Conservation (phyloP, 2,888 invertebrate species). For the Meliscaeva auricollis region DNA sequence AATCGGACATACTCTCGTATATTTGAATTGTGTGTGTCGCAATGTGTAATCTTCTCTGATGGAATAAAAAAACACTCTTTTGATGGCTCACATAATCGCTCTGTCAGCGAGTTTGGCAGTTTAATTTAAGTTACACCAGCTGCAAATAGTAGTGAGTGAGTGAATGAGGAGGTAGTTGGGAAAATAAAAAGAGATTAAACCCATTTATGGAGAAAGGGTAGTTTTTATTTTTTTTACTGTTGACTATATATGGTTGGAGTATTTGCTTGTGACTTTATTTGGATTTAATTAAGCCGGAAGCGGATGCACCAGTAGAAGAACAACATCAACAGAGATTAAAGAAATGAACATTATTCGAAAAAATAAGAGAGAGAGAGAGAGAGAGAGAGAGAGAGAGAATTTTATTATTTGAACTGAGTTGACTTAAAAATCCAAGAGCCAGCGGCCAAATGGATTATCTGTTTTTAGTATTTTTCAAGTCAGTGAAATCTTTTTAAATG, state of each 20-base stretch:
- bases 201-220: background rate
- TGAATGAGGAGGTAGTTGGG: background rate
- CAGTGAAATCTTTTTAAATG: no score
- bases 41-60: conserved; percentile 44
- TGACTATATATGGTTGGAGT: background rate
- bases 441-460: background rate
- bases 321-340: background rate
- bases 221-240: background rate
- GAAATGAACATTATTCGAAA: background rate
- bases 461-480: background rate
- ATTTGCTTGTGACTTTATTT: conserved; percentile 70
- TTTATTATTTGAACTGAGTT: background rate
- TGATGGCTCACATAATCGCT: conserved; percentile 53
- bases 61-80: conserved; percentile 20
- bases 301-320: conserved; percentile 27
- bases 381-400: background rate
- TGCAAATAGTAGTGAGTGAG: background rate
- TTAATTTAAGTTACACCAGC: conserved; percentile 63
- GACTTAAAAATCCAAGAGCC: background rate
- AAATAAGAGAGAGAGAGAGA: no score
- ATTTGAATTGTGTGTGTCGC: conserved; percentile 19
- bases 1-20: background rate
- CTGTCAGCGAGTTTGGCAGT: conserved; percentile 62
- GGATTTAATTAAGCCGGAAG: conserved; percentile 66
- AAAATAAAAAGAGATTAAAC: conserved; percentile 15